Evolutionary conservation across 2,888 invertebrate species (phyloP), one percentile per base, ranked within the genome.

Genomic region (Limenitis camilla): DNA sequence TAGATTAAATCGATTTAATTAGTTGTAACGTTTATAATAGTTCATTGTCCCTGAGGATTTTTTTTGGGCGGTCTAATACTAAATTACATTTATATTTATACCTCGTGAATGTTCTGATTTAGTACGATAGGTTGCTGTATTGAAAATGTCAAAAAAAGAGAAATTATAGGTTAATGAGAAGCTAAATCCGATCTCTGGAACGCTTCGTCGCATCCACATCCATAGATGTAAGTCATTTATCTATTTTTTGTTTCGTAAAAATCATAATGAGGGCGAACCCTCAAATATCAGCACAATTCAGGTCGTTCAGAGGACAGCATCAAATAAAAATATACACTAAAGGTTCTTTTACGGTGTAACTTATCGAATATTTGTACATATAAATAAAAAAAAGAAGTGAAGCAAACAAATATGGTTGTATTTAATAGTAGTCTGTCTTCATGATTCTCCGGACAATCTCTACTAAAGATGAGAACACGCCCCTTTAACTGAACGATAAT

Each of bases 91-190:
- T 68, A 68, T 72, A 75, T 69, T 75, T 69, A 70, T 67, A 72
- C 67, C 71, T 72, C 67, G 70, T 72, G 72, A 71, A 65, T 68
- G 77, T 74, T 68, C 74, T 40, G 40, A 44, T 51, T 29, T 74
- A 74, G 74, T 66, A 65, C 63, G 62, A 75, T 76, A 76, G 75
- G 74, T 76, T 77, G 78, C 73, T 76, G 71, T 76, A 75, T 72
- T 71, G 70, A 69, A 65, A 61, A 66, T 61, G 64, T 67, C 70
- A 70, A 69, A 74, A 71, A 68, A 64, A 59, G 52, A 47, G 53
- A 68, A 70, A 65, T 67, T 65, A 59, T 72, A 71, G 67, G 61
- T 61, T 73, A 70, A 49, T 41, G 66, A 65, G 65, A 68, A 73
- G 66, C 64, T 67, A 66, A 69, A 69, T 65, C 60, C 60, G 59